Conservation (phyloP, 2,888 invertebrate species). For the Drosophila subsilvestris region DNA sequence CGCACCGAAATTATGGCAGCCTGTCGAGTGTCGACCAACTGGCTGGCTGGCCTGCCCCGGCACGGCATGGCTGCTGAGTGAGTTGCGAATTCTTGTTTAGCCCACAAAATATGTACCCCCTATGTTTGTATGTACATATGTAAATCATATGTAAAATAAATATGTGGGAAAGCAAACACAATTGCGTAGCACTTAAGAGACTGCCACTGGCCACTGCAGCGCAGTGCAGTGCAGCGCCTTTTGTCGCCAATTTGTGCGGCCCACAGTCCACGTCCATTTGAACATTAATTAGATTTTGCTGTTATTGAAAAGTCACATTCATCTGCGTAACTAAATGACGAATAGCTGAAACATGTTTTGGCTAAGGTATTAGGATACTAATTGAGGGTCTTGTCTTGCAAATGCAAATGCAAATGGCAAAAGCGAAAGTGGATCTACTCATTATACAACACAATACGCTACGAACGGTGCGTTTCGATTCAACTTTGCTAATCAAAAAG, state of each 20-base stretch:
- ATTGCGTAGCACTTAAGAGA: conserved; percentile 49
- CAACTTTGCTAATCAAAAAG: not conserved
- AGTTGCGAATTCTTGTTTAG: conserved; percentile 67
- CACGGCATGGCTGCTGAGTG: conserved; percentile 49
- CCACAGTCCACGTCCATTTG: conserved; percentile 38
- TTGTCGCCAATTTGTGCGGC: conserved; percentile 58
- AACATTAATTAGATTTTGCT: conserved; percentile 66
- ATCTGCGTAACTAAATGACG: conserved; percentile 25
- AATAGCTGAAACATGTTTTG: conserved; percentile 39
- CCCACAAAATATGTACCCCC: conserved; percentile 46
- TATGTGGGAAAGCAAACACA: conserved; percentile 8
- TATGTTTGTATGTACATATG: conserved; percentile 17
- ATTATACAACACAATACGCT: not conserved
- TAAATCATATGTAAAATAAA: conserved; percentile 6
- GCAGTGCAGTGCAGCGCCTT: conserved; percentile 59
- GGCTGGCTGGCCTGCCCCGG: conserved; percentile 17
- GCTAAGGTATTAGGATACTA: conserved; percentile 42
- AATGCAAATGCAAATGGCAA: conserved; percentile 40
- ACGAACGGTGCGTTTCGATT: not conserved
- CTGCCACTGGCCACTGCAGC: conserved; percentile 40
- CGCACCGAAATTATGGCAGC: conserved; percentile 57
- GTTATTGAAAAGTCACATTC: conserved; percentile 47
- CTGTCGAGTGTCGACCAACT: conserved; percentile 41
- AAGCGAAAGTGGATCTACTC: not conserved
- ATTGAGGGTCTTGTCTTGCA: conserved; percentile 13